A percentile compares a stretch with the other conserved stretches of the same genome.
phyloP scores from a whole-genome alignment of 2,888 invertebrate genomes.

The Brachypalpus laphriformis region DNA sequence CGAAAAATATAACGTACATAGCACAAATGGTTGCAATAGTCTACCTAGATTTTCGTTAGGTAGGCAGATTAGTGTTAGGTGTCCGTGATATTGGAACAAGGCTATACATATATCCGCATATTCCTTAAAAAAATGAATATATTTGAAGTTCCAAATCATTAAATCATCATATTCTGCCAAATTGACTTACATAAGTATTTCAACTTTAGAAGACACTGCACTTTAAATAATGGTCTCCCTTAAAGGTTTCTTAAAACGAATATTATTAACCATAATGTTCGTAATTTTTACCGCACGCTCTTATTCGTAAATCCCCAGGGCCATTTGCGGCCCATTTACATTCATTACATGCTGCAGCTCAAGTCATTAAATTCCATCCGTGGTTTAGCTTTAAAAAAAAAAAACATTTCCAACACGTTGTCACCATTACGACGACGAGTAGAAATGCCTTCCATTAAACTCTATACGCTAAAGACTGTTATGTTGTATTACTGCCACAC shows the following conservation, averaged over 20 bases:
- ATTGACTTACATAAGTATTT: background rate
- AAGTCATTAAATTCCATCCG: slow-evolving; percentile 65
- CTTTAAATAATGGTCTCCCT: background rate
- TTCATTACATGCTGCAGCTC: slow-evolving; percentile 63
- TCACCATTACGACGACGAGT: slow-evolving; percentile 46
- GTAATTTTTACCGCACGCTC: slow-evolving; percentile 27
- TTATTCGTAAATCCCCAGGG: slow-evolving; percentile 28
- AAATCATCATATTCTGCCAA: background rate
- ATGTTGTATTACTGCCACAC: slow-evolving; percentile 4
- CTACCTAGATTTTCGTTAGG: too few relatives aligned
- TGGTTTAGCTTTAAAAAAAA: slow-evolving; percentile 38
- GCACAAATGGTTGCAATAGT: too few relatives aligned
- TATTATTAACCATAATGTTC: slow-evolving; percentile 37
- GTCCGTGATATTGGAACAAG: too few relatives aligned
- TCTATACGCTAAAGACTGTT: background rate
- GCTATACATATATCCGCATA: too few relatives aligned
- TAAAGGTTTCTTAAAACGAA: background rate
- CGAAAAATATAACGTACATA: too few relatives aligned
- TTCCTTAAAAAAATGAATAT: too few relatives aligned
- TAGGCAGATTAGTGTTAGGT: too few relatives aligned
- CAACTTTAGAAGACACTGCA: background rate
- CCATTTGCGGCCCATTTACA: slow-evolving; percentile 66
- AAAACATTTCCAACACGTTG: slow-evolving; percentile 59
- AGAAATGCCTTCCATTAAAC: slow-evolving; percentile 41
- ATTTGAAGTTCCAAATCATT: too few relatives aligned